These are phyloP conservation scores for Oncorhynchus gorbuscha DNA, from an alignment of 2,113 vertebrate species.

Conservation along the genomic window DNA sequence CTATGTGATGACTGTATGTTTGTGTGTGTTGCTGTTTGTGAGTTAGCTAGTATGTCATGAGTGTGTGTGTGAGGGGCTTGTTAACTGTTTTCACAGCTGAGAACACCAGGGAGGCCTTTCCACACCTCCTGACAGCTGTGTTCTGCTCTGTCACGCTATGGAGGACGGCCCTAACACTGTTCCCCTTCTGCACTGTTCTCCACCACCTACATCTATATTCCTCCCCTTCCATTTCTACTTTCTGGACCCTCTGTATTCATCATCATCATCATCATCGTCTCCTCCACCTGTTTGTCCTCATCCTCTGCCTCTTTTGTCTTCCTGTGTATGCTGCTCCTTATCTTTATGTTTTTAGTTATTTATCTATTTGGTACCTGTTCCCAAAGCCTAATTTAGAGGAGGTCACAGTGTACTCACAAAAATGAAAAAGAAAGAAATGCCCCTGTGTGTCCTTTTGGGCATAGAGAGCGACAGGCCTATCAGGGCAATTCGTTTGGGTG, in stretches of 20 bases:
- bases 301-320: not conserved
- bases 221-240: constrained; percentile 27
- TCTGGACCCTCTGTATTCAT: constrained; percentile 29
- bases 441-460: too few species aligned
- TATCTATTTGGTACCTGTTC: too few species aligned
- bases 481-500: not conserved
- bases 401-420: not conserved
- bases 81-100: constrained; percentile 71
- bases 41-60: not conserved
- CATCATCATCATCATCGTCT: not conserved
- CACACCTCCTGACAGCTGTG: constrained; percentile 72
- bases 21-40: not conserved
- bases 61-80: constrained; percentile 20
- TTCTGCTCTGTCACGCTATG: constrained; percentile 58
- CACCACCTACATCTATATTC: constrained; percentile 25
- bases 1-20: not conserved
- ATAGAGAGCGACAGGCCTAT: not conserved
- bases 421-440: too few species aligned
- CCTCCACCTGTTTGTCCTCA: not conserved
- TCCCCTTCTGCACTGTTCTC: constrained; percentile 23
- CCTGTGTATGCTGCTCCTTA: not conserved
- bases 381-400: not conserved
- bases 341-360: too few species aligned
- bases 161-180: constrained; percentile 9
- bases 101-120: constrained; percentile 63